Evolutionary conservation across 92 coral and sea anemone genomes (phyloP), one percentile per base, ranked within the genome.

Genomic region (Meandrina meandrites): DNA sequence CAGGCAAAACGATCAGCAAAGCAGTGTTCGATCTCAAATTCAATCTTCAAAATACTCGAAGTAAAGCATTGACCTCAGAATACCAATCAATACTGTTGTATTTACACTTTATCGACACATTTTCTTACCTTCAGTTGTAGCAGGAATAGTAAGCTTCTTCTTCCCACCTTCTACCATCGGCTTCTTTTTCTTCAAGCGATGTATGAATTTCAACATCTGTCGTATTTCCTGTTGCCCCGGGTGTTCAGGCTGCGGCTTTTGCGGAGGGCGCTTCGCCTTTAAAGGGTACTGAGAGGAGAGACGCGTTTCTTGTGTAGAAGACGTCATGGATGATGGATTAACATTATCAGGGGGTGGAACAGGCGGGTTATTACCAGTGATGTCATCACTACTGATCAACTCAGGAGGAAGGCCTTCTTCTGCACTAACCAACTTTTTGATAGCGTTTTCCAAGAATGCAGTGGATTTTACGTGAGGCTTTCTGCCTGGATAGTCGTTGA

Each of bases 181-280:
- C 36, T 35, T 85, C 35, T 87, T 83, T 47, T 87, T 79, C 62
- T 79, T 78, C 12, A 58, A 76, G 10, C 87, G 88, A 68, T 47
- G 37, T 62, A 51, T 87, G 76, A 74, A 77, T 56, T 73, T 90
- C 12, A 72, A 83, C 76, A 90, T 80, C 62, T 90, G 77, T 11
- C 84, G 85, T 13, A 90, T 69, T 58, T 86, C 93, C 19, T 82
- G 88, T 16, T 53, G 31, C 30, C 82, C 86, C n/a, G 86, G 88
- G 8, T 60, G 84, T 75, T 90, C 90, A 24, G 93, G 62, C 51
- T 31, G 37, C 64, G 66, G 60, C 82, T 82, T 30, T 36, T 42
- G 87, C 11, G 37, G 31, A 31, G 16, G 50, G 18, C 72, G 10
- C 16, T 53, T 51, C 28, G 8, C 79, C 78, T 45, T 56, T 30